Evolutionary conservation across 2,113 vertebrate species (phyloP).

Genomic region (Microtus richardsoni): DNA sequence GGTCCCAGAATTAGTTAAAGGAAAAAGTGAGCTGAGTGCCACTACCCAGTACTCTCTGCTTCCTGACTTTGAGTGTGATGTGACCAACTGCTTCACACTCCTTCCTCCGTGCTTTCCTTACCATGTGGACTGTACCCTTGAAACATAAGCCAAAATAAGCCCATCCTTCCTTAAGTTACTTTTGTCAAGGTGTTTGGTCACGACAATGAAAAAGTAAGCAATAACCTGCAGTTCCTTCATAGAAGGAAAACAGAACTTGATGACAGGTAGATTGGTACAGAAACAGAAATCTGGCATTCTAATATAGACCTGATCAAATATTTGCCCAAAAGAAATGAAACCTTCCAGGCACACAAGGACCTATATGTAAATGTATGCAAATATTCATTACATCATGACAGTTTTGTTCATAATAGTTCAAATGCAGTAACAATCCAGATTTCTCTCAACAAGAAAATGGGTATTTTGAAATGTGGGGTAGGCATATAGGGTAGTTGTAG

Average conservation of each 20-base stretch:
- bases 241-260: not conserved
- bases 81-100: not conserved
- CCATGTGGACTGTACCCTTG: not conserved
- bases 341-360: not conserved
- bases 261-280: not conserved
- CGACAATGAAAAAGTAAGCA: not conserved
- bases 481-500: not conserved
- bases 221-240: not conserved
- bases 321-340: conserved; percentile 27
- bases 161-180: not conserved
- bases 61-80: not conserved
- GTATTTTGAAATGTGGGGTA: not conserved
- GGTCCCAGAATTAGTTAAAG: not conserved
- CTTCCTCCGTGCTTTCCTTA: not conserved
- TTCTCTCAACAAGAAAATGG: not conserved
- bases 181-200: not conserved
- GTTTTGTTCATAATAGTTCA: not conserved
- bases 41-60: not conserved
- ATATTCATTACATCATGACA: rapidly evolving
- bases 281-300: not conserved
- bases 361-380: not conserved
- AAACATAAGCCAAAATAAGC: not conserved
- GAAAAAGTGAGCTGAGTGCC: not conserved
- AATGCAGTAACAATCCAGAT: not conserved
- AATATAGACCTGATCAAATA: not conserved